phyloP scores from a whole-genome alignment of 1,140 invertebrate species.

The Thaumetopoea pityocampa region DNA sequence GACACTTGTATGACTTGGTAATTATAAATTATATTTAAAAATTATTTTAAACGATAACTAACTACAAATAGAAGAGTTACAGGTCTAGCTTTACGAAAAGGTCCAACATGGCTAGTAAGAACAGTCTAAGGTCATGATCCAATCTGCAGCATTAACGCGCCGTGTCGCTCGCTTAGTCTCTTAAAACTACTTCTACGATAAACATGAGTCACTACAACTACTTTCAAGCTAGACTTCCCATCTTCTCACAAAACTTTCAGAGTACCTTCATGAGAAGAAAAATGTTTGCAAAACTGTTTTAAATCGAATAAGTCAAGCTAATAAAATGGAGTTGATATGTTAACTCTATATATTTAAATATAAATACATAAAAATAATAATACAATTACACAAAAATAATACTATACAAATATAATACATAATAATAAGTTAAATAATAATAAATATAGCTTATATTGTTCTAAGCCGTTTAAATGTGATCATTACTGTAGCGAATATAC shows the following conservation, averaged over 20 bases:
- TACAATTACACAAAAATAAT: no score
- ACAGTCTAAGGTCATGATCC: conserved; percentile 52
- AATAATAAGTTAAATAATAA: conserved; percentile 36
- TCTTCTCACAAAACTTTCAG: conserved; percentile 75
- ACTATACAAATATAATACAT: conserved; percentile 42
- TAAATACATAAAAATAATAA: no score
- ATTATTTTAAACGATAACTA: conserved; percentile 45
- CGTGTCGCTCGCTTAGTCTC: conserved; percentile 45
- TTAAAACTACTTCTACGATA: conserved; percentile 66
- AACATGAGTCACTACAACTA: conserved; percentile 66
- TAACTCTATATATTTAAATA: conserved; percentile 28
- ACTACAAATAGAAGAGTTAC: conserved; percentile 52
- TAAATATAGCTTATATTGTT: no score
- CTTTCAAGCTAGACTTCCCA: conserved; percentile 67
- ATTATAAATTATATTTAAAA: no score
- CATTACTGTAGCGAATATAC: no score
- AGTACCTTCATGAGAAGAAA: conserved; percentile 75
- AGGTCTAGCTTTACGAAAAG: conserved; percentile 55
- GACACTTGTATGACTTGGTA: conserved; percentile 28
- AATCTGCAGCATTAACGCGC: conserved; percentile 42
- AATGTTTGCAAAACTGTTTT: conserved; percentile 76
- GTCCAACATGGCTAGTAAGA: conserved; percentile 40
- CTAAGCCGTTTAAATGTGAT: no score
- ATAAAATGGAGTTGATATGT: conserved; percentile 40
- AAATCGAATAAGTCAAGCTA: conserved; percentile 57